Percentiles rank a stretch among this genome's conserved stretches.
These are phyloP conservation scores for Patella depressa DNA, from an alignment of 2,888 invertebrate genomes.

Conservation along the genomic window DNA sequence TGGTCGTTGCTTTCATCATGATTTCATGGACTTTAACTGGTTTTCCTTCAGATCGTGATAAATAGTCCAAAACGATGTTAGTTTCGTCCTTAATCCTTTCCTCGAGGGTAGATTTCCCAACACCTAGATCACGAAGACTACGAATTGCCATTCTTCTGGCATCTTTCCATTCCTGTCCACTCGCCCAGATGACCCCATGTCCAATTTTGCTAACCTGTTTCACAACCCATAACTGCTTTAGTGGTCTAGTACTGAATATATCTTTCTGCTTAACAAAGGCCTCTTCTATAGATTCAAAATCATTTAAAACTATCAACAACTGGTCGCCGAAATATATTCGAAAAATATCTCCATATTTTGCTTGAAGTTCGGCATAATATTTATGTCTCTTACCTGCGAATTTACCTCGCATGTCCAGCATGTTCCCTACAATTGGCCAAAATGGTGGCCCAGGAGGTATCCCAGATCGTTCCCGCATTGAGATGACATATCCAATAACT, in stretches of 20 bases:
- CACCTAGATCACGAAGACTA: constrained; percentile 55
- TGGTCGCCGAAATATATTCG: not conserved
- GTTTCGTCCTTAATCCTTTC: constrained; percentile 50
- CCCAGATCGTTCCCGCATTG: not conserved
- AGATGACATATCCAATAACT: not conserved
- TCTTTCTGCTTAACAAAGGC: constrained; percentile 8
- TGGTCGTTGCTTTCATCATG: constrained; percentile 49
- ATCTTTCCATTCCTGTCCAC: constrained; percentile 48
- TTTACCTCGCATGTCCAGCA: not conserved
- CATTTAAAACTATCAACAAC: not conserved
- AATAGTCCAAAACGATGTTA: constrained; percentile 35
- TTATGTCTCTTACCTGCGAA: not conserved
- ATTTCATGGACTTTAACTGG: constrained; percentile 42
- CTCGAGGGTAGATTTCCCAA: constrained; percentile 51
- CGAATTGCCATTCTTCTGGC: constrained; percentile 47
- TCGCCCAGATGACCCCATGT: constrained; percentile 51
- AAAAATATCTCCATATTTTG: not conserved
- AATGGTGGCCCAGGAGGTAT: not conserved
- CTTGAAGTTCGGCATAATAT: not conserved
- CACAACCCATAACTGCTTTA: not conserved
- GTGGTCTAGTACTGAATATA: not conserved
- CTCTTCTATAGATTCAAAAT: not conserved
- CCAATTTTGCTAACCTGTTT: not conserved
- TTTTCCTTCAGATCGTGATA: constrained; percentile 32
- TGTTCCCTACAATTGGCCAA: not conserved